These are phyloP conservation scores for Babylonia areolata DNA, from an alignment of 1,140 invertebrate species.

Conservation along the genomic window DNA sequence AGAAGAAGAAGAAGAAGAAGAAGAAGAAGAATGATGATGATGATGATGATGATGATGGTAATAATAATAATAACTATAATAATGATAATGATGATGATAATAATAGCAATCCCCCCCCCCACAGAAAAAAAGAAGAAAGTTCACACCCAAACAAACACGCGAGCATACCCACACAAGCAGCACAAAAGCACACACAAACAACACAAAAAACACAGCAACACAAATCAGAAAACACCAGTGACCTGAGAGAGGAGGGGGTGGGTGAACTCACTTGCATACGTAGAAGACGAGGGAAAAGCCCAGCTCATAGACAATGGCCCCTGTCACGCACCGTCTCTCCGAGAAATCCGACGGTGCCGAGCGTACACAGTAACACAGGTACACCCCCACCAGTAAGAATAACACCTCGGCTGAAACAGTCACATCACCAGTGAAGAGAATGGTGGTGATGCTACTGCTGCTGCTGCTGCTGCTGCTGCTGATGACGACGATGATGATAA, in stretches of 20 bases:
- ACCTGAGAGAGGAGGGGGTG: too few species aligned
- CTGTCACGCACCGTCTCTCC: conserved; percentile 87
- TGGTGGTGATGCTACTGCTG: too few species aligned
- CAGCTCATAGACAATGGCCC: conserved; percentile 86
- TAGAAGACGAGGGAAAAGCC: conserved; percentile 84
- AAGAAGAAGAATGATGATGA: too few species aligned
- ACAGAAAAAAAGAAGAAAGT: background rate
- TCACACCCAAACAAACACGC: background rate
- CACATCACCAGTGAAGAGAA: background rate
- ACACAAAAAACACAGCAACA: background rate
- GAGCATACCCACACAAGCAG: background rate
- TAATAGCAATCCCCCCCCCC: too few species aligned
- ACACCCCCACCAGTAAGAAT: conserved; percentile 88
- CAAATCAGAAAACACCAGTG: background rate
- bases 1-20: too few species aligned
- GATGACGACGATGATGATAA: too few species aligned
- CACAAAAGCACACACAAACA: background rate
- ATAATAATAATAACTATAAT: too few species aligned
- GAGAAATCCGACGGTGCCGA: conserved; percentile 88
- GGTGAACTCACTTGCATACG: conserved; percentile 78
- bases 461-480: too few species aligned
- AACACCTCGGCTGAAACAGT: conserved; percentile 84
- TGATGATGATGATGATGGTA: too few species aligned
- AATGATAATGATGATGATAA: too few species aligned
- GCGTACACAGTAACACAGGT: conserved; percentile 86